Conservation (phyloP, 1,140 invertebrate genomes). For the Lucilia cuprina region DNA sequence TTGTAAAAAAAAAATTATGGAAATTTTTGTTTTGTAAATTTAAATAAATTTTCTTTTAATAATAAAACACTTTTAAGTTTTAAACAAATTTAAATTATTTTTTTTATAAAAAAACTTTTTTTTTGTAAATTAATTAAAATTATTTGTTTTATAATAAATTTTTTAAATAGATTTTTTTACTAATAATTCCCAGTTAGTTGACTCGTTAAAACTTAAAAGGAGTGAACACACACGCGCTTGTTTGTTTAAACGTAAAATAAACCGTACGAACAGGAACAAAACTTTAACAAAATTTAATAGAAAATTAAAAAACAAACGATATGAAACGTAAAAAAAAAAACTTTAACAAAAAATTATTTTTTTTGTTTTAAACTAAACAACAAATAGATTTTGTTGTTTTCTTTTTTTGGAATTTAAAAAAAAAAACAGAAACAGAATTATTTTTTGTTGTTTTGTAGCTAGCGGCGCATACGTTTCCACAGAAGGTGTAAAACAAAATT, state of each 20-base stretch:
- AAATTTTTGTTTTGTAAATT: neutral
- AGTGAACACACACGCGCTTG: neutral
- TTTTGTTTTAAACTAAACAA: neutral
- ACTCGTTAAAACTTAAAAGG: too few relatives aligned
- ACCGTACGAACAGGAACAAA: too few relatives aligned
- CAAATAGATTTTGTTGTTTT: neutral
- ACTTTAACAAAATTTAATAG: too few relatives aligned
- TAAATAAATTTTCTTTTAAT: neutral
- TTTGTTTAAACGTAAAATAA: too few relatives aligned
- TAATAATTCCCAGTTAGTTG: neutral
- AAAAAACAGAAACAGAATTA: neutral
- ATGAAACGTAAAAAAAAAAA: neutral
- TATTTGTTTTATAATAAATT: neutral
- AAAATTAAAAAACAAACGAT: neutral
- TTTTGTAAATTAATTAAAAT: neutral
- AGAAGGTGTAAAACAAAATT: constrained; percentile 20
- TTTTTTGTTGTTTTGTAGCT: constrained; percentile 1
- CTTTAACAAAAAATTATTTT: neutral
- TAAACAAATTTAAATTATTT: neutral
- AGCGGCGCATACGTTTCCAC: constrained; percentile 25
- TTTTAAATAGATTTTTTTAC: neutral
- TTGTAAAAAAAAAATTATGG: neutral
- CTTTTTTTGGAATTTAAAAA: neutral
- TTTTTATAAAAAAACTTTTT: neutral
- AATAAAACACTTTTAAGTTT: neutral